These are phyloP conservation scores for Abramis brama DNA, from an alignment of 2,113 vertebrate genomes.

Conservation along the genomic window DNA sequence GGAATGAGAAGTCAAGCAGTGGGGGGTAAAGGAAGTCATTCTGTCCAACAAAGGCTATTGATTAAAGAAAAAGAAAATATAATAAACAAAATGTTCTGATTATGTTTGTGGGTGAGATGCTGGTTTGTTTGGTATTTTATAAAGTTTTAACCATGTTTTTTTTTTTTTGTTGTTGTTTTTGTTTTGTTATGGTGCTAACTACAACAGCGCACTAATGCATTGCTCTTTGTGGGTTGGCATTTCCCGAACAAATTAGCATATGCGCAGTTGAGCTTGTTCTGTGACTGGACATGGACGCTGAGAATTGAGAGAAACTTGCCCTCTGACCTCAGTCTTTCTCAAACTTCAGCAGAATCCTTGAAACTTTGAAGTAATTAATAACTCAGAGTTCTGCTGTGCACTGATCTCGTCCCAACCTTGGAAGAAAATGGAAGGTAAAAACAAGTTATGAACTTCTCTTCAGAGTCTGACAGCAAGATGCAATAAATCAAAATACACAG, in stretches of 20 bases:
- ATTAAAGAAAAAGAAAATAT: neutral
- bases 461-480: neutral
- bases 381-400: constrained; percentile 18
- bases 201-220: neutral
- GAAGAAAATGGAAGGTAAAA: constrained; percentile 21
- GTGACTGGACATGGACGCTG: neutral
- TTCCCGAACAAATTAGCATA: neutral
- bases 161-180: too few relatives aligned
- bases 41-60: constrained; percentile 4
- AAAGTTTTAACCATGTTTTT: neutral
- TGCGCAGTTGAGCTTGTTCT: neutral
- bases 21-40: neutral
- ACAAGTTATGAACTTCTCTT: constrained; percentile 9
- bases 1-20: neutral
- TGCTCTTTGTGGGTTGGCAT: neutral
- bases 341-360: constrained; percentile 46
- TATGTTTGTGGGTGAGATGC: constrained; percentile 9
- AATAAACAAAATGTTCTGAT: neutral
- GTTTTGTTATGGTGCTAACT: neutral
- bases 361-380: constrained; percentile 47
- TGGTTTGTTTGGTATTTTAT: neutral
- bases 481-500: constrained; percentile 40
- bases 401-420: constrained; percentile 37
- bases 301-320: constrained; percentile 14
- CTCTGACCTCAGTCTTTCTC: constrained; percentile 24